Base-by-base conservation (phyloP, 2,888 invertebrate genomes). In the Heliothis peltigera region DNA sequence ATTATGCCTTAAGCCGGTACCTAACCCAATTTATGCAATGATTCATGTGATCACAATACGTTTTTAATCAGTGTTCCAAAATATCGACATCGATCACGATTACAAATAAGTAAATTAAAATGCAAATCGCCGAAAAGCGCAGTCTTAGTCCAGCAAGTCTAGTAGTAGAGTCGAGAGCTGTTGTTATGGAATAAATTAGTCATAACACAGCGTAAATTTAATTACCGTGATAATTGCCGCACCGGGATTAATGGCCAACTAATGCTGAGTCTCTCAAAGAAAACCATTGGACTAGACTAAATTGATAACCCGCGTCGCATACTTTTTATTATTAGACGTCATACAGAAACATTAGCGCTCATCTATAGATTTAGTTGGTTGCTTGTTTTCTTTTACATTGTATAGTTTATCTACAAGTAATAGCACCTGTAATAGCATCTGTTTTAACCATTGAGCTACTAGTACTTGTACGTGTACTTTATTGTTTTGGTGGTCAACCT, bases 181-280 rank as follows among this genome's bases (percentile, higher is more conserved):
- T 83, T 84, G 85, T 88, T 89, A 86, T 87, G 85, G 84, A 84
- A 89, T 89, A 92, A 92, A 93, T 93, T 93, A 92, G 92, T 93
- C 89, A 92, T 92, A 92, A 87, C 86, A 82, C 82, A 85, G 84
- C 87, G 86, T 85, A 82, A 86, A 89, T 89, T 91, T 93, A 93
- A 93, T 92, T 91, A 92, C 86, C 89, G 92, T 84, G 85, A 86
- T 90, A 91, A 92, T 92, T 91, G 89, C 83, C 66, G 84, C 80
- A 75, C 77, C 75, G 75, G 65, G 71, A 66, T 60, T 82, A 79
- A 75, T 77, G 73, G 47, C 75, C 72, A 81, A 82, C 80, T 80
- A 84, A 84, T 80, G 64, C 80, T 68, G 59, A 52, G 39, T 57
- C 53, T 19, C 25, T 61, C 54, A 69, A 61, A 64, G 51, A 61